Base-by-base conservation (phyloP, 2,113 vertebrate genomes). In the Xyliphius kryptos region DNA sequence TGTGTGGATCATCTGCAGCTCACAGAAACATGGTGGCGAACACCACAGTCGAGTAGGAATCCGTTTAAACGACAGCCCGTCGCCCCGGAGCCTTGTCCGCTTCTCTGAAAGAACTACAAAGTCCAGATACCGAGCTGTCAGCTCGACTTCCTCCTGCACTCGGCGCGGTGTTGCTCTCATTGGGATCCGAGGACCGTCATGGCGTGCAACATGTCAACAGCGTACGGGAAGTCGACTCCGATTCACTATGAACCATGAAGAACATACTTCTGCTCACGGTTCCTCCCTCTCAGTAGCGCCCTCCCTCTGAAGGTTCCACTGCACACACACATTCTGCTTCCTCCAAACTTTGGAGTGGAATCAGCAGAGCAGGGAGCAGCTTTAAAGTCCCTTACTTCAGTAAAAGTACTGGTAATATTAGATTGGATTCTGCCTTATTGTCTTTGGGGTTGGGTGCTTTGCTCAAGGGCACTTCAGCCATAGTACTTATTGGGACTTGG, bases 81-180 rank as follows among this genome's bases (percentile, higher is more conserved):
- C 71, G 82, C 81, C 83, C 81, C 84, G 84, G 85, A 86, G 83
- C 82, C 74, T 60, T 57, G 55, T 46, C 55, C 36, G 58, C 63
- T 20, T 74, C 70, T 72, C 69, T 62, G 53, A 51, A 62, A 74
- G 37, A 15, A 38, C 46, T 21, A 22, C 59, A 55, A 62, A 69
- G 58, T 51, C 54, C 16, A 9, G 8, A 43, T 21, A 16, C 56
- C 61, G 49, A 43, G 20, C 22, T 22, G 47, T 46, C 26, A 32
- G 26, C 4, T 32, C 26, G 26, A 32, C 4, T 1, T 3, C 4
- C 4, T 32, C 26, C 26, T 3, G 4, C 26, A 6, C 4, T 5
- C 26, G 26, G 26, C 0, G 22, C 1, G 15, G 8, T 10, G 17
- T 6, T 12, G 51, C 20, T 9, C 12, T 6, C 6, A 43, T 43